These are phyloP conservation scores for Lagorchestes hirsutus DNA, from an alignment of 2,797 vertebrate genomes.

Conservation along the genomic window DNA sequence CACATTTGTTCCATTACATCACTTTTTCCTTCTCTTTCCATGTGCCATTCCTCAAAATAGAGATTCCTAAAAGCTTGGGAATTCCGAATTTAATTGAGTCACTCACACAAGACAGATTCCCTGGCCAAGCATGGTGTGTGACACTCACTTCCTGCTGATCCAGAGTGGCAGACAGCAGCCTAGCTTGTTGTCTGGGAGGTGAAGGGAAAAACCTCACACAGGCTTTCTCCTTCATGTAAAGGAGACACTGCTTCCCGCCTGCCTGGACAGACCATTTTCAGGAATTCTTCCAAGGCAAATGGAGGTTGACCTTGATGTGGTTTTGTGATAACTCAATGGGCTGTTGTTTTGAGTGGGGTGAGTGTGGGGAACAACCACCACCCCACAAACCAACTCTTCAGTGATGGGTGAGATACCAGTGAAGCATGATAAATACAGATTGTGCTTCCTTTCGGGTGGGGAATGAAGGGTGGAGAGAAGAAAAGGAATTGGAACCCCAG, in stretches of 20 bases:
- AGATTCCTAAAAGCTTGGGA: background rate
- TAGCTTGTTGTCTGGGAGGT: conserved; percentile 43
- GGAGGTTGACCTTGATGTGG: background rate
- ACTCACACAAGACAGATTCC: background rate
- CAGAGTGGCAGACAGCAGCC: conserved; percentile 52
- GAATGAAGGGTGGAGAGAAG: background rate
- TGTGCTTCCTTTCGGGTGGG: background rate
- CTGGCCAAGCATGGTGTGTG: background rate
- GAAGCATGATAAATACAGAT: background rate
- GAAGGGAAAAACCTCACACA: background rate
- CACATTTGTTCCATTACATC: background rate
- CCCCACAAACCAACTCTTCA: background rate
- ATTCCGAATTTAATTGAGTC: background rate
- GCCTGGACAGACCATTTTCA: conserved; percentile 60
- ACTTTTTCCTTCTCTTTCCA: background rate
- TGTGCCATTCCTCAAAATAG: background rate
- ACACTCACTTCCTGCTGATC: conserved; percentile 56
- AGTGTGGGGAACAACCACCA: background rate
- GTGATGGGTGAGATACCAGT: background rate
- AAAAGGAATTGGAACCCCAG: background rate
- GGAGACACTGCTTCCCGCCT: conserved; percentile 59
- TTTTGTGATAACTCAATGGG: background rate
- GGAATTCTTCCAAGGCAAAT: conserved; percentile 68
- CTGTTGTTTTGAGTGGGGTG: background rate
- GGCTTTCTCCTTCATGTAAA: conserved; percentile 25